Base-by-base conservation (phyloP, 2,113 vertebrate genomes). In the Microtus pennsylvanicus region DNA sequence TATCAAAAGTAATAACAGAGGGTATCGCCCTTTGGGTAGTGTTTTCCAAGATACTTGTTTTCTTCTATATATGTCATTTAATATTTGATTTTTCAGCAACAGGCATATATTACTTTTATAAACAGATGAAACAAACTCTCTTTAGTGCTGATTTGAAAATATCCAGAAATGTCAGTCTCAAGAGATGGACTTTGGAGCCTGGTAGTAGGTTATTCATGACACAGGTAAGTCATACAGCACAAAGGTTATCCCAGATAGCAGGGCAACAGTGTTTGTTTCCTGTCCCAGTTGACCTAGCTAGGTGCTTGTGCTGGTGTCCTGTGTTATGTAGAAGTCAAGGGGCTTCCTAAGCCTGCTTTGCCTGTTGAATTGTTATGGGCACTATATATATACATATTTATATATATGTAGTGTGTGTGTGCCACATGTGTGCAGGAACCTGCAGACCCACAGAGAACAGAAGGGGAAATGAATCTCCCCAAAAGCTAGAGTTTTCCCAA, bases 41-140 rank as follows among this genome's bases (percentile, higher is more conserved):
- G 2, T 61, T 33, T 97, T 80, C 26, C 30, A 55, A 76, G 21
- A 8, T 69, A 47, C 47, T 52, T 91, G 45, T 70, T 89, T 75
- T 82, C 52, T 94, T 93, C 70, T 87, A 30, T 78, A 70, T 74
- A 95, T 17, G 58, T 95, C 3, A 93, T 2, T 87, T 42, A 50
- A 28, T 58, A 11, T 94, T 83, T 89, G 42, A 90, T 93, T 58
- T 85, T 45, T 33, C 47, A 87, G 45, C 13, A 87, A 30, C 38
- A 42, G 61, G 7, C 28, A 61, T 33, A 14, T 24, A 52, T 58
- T 92, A 75, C 6, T 91, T 94, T 91, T 74, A 91, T 65, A 45
- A 94, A 94, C 13, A 85, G 14, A 92, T 95, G 42, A 94, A 96
- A 91, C 26, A 81, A 87, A 92, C 30, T 77, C 3, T 38, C 69